Percentiles rank a stretch among this genome's conserved stretches.
phyloP scores from a whole-genome alignment of 30 jellyfish, hydroid and myxozoan genomes.

The Aurelia aurita region DNA sequence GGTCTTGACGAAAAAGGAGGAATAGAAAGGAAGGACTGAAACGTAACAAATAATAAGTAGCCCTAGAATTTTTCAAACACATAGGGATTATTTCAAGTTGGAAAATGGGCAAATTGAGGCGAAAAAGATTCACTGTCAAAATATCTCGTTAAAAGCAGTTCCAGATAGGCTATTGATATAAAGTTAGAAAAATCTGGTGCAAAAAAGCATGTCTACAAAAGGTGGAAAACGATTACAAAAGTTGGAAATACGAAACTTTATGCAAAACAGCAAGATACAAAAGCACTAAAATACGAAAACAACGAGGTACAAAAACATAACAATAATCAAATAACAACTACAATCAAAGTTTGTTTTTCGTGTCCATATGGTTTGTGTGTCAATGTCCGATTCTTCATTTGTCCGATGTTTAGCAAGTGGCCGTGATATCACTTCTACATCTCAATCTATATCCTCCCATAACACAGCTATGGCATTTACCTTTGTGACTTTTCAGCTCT shows the following conservation, averaged over 20 bases:
- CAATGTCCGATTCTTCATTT: background rate
- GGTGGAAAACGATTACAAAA: too few species aligned
- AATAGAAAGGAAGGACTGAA: too few species aligned
- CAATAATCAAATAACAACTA: background rate
- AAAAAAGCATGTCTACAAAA: too few species aligned
- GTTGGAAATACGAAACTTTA: too few species aligned
- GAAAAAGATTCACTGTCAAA: too few species aligned
- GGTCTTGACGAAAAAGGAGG: too few species aligned
- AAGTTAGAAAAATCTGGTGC: background rate
- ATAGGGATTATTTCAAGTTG: too few species aligned
- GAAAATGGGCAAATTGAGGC: too few species aligned
- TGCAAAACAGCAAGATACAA: too few species aligned
- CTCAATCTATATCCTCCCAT: background rate
- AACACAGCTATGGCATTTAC: slow-evolving; percentile 52
- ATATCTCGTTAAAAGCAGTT: too few species aligned
- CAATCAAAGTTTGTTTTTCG: background rate
- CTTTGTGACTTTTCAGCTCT: background rate
- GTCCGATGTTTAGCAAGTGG: background rate
- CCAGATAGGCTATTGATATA: background rate
- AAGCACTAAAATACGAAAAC: background rate
- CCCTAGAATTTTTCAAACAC: too few species aligned
- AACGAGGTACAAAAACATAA: background rate
- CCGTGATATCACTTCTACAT: slow-evolving; percentile 23
- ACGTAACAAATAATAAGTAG: too few species aligned
- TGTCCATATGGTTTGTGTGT: background rate